Conservation (phyloP, 2,113 vertebrate genomes). For the Ginglymostoma cirratum region DNA sequence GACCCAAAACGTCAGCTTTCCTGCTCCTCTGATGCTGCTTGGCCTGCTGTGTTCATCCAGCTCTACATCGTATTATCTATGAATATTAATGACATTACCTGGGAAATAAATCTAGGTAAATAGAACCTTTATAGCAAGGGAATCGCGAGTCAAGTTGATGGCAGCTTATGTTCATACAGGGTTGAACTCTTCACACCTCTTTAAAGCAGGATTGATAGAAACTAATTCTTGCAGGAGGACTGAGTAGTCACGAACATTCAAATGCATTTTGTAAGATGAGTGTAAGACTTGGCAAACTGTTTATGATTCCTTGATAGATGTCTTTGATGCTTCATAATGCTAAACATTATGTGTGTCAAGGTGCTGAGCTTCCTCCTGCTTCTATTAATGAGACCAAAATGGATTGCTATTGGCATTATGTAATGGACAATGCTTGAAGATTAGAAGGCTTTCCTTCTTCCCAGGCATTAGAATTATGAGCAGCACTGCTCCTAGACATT, state of each 20-base stretch:
- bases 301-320: neutral
- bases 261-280: neutral
- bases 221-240: neutral
- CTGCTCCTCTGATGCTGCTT: too few relatives aligned
- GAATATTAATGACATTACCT: neutral
- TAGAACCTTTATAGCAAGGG: neutral
- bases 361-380: neutral
- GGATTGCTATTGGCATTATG: neutral
- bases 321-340: neutral
- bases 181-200: constrained; percentile 8
- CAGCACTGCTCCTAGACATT: neutral
- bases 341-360: neutral
- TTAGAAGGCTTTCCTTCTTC: neutral
- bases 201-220: neutral
- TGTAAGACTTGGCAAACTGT: neutral
- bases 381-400: neutral
- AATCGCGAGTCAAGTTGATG: neutral
- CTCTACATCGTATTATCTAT: too few relatives aligned
- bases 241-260: neutral
- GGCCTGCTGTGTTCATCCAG: too few relatives aligned
- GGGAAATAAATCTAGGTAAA: neutral
- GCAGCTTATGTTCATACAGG: neutral
- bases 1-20: too few relatives aligned
- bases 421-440: neutral
- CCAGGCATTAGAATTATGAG: neutral